These are phyloP conservation scores for Trididemnum clinides DNA, from an alignment of 23 tunicate genomes.

Conservation along the genomic window DNA sequence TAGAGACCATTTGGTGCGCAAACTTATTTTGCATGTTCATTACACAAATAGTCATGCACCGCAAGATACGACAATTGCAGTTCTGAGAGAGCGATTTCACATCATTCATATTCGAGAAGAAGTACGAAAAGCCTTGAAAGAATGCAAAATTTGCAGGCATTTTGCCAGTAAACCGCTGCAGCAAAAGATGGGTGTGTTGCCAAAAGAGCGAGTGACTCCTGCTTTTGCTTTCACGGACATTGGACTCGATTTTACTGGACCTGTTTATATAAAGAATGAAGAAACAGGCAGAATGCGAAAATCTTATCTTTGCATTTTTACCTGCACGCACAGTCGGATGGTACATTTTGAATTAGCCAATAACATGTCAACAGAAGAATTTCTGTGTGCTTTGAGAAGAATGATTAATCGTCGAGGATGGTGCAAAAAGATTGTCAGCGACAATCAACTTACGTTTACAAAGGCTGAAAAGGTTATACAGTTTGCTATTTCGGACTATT, in stretches of 20 bases:
- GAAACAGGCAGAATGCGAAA: neutral
- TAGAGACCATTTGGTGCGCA: neutral
- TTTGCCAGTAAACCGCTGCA: neutral
- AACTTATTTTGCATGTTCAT: neutral
- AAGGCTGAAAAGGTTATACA: neutral
- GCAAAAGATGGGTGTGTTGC: neutral
- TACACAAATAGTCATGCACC: neutral
- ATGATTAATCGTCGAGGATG: conserved; percentile 1
- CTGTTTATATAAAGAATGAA: neutral
- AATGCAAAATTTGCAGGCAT: neutral
- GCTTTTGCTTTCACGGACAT: neutral
- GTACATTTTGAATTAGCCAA: conserved; percentile 10
- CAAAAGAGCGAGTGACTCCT: neutral
- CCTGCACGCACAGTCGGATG: neutral
- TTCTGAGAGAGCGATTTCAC: neutral
- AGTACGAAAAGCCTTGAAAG: neutral
- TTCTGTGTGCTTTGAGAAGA: conserved; percentile 11
- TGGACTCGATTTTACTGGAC: neutral
- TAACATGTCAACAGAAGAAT: conserved; percentile 2
- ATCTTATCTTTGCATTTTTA: neutral
- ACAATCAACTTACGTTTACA: conserved; percentile 5
- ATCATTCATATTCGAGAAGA: neutral
- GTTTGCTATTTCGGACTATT: conserved; percentile 2
- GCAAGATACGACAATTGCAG: neutral
- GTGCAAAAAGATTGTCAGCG: neutral